Evolutionary conservation across 2,797 vertebrate genomes (phyloP).

Genomic region (Scomberomorus guttatus): DNA sequence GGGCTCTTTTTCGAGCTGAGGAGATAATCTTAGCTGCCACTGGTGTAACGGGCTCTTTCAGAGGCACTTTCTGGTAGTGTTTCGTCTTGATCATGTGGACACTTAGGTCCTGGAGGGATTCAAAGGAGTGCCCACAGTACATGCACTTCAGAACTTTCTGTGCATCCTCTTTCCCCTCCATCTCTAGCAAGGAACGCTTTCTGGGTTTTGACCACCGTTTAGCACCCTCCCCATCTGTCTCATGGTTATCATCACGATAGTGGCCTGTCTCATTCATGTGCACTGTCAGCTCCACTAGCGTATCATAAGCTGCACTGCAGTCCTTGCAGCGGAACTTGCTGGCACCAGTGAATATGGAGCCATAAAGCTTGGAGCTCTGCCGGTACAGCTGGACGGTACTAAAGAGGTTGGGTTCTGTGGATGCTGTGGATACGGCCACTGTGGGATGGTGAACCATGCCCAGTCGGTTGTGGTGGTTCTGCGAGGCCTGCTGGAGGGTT

Average conservation of each 20-base stretch:
- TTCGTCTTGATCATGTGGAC: constrained; percentile 99
- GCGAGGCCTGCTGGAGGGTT: constrained; percentile 96
- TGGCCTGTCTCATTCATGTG: constrained; percentile 99
- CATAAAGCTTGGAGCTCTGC: constrained; percentile 98
- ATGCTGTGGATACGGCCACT: constrained; percentile 62
- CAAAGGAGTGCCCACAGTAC: constrained; percentile 99
- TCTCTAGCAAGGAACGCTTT: constrained; percentile 97
- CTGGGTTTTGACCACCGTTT: constrained; percentile 99
- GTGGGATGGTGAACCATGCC: constrained; percentile 70
- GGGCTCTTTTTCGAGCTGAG: constrained; percentile 92
- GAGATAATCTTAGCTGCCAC: constrained; percentile 96
- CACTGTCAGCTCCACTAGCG: constrained; percentile 96
- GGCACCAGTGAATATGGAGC: constrained; percentile 98
- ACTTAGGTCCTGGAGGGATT: constrained; percentile 98
- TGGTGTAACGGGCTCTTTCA: constrained; percentile 98
- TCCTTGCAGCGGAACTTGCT: constrained; percentile 99
- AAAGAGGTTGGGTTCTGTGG: constrained; percentile 90
- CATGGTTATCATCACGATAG: constrained; percentile 98
- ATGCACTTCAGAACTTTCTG: constrained; percentile 99
- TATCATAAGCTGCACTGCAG: constrained; percentile 98
- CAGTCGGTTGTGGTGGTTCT: constrained; percentile 86
- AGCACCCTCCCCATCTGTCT: constrained; percentile 93
- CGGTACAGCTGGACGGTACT: constrained; percentile 98
- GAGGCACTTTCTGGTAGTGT: constrained; percentile 99
- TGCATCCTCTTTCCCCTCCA: constrained; percentile 99